Percentiles rank a stretch among this genome's conserved stretches.
These are phyloP conservation scores for Macrotis lagotis DNA, from an alignment of 2,113 vertebrate genomes.

Conservation along the genomic window DNA sequence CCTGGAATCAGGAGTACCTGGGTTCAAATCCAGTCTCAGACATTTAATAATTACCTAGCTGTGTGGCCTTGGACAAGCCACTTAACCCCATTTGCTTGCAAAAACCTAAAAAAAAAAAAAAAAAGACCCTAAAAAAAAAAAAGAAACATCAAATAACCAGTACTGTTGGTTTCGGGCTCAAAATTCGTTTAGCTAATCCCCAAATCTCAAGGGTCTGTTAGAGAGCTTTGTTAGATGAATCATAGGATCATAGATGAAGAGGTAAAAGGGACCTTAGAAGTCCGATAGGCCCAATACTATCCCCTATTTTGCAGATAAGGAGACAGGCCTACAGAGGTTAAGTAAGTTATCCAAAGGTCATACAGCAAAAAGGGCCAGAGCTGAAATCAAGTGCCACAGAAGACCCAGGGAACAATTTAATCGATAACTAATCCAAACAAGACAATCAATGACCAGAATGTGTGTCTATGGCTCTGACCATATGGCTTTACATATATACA, in stretches of 20 bases:
- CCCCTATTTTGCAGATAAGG: background rate
- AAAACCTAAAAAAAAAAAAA: no score
- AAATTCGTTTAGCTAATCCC: background rate
- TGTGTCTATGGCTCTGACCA: background rate
- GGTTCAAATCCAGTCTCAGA: no score
- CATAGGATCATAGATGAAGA: background rate
- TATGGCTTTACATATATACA: background rate
- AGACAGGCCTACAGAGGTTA: background rate
- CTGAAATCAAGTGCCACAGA: background rate
- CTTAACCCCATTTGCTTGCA: no score
- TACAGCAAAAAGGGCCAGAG: background rate
- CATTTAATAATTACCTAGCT: no score
- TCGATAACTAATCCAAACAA: background rate
- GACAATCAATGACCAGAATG: background rate
- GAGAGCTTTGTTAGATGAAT: background rate
- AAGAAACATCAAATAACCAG: background rate
- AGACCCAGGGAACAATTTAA: background rate
- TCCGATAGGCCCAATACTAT: background rate
- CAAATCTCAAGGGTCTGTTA: background rate
- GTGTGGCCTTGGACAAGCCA: no score
- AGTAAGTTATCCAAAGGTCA: background rate
- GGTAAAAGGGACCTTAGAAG: background rate
- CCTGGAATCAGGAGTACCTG: no score
- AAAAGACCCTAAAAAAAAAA: no score
- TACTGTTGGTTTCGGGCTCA: background rate